Conservation (phyloP, 2,888 invertebrate genomes). For the Pandemis heparana region DNA sequence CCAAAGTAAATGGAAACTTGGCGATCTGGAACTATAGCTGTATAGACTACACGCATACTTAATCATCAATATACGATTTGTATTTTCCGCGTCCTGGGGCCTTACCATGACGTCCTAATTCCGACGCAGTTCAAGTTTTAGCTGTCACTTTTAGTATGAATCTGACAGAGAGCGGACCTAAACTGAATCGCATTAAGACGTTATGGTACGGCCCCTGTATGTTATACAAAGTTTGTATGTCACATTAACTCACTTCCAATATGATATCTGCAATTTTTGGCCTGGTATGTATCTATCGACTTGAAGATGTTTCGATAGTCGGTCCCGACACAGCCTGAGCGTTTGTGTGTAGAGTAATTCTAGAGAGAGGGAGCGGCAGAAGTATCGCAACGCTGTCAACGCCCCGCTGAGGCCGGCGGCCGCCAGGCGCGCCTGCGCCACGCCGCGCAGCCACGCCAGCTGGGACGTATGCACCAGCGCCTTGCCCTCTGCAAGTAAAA, state of each 20-base stretch:
- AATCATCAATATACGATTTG: too few relatives aligned
- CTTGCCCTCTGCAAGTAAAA: slow-evolving; percentile 91
- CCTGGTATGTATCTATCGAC: slow-evolving; percentile 97
- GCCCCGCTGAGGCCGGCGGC: slow-evolving; percentile 91
- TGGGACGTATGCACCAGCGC: slow-evolving; percentile 97
- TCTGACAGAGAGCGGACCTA: too few relatives aligned
- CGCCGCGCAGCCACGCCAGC: slow-evolving; percentile 96
- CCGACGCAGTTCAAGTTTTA: too few relatives aligned
- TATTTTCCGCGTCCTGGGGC: too few relatives aligned
- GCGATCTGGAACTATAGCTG: too few relatives aligned
- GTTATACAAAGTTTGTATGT: too few relatives aligned
- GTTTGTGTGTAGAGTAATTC: slow-evolving; percentile 96
- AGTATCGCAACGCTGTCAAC: slow-evolving; percentile 90
- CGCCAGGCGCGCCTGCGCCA: slow-evolving; percentile 95
- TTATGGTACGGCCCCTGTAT: too few relatives aligned
- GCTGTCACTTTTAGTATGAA: too few relatives aligned
- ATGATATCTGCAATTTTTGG: slow-evolving; percentile 95
- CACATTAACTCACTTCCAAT: slow-evolving; percentile 90
- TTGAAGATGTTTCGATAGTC: slow-evolving; percentile 94
- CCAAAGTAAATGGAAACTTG: too few relatives aligned
- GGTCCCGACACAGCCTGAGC: slow-evolving; percentile 93
- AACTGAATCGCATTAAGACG: too few relatives aligned
- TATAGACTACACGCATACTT: too few relatives aligned
- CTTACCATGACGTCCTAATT: too few relatives aligned
- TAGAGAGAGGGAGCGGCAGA: slow-evolving; percentile 97